Evolutionary conservation across 2,797 vertebrate genomes (phyloP), one percentile per base, ranked within the genome.

Genomic region (Argyrosomus regius): DNA sequence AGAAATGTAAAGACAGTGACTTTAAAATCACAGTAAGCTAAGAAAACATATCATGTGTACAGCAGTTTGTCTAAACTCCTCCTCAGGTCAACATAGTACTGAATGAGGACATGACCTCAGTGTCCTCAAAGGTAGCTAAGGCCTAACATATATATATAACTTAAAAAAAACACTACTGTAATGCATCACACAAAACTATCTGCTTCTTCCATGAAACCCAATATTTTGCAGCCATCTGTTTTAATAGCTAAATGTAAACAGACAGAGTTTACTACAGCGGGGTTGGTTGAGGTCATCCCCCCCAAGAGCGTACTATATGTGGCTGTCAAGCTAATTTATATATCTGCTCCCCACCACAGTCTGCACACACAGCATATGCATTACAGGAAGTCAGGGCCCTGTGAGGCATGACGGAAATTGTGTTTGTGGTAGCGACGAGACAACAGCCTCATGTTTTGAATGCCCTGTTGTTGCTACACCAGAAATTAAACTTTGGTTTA

Each of bases 321-420:
- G 31, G 7, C 45, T 13, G 46, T 74, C n/a, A 41, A 53, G 41
- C 16, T 54, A 41, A 77, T 67, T 49, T 52, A 66, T 61, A 67
- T 43, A 70, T 60, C 54, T 68, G 66, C 28, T 31, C 49, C 54
- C 35, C 12, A 6, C 39, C 62, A 50, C n/a, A 60, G 49, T 65
- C 46, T 72, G 31, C 57, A 56, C 59, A 71, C 46, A 39, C 68
- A 53, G 43, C 60, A 60, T 70, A 62, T 54, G 13, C 43, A 24
- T 67, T 54, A 85, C 79, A 85, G 75, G 67, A 79, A 81, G 65
- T 20, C 11, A 2, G 3, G 12, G 5, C 48, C 13, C 41, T 5
- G 3, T 43, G 52, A 43, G 53, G 18, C 24, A 16, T 45, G 48
- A 64, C 24, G 56, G 73, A 58, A 79, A 75, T 39, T 66, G 16